Conservation (phyloP, 2,888 invertebrate species). For the Bombylius discolor region DNA sequence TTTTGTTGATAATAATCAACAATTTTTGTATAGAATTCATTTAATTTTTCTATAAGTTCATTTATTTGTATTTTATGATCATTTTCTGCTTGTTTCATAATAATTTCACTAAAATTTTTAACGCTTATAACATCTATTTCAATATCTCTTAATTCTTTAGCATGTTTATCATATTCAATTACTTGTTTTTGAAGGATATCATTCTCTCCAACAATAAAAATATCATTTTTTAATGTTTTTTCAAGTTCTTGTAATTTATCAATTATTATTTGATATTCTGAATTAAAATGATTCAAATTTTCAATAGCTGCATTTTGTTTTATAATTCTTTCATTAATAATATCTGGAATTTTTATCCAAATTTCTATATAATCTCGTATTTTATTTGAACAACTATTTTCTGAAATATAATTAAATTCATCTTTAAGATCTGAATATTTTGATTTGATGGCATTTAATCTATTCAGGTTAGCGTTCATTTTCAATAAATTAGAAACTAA, state of each 20-base stretch:
- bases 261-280: constrained; percentile 29
- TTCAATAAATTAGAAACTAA: constrained; percentile 23
- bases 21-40: constrained; percentile 27
- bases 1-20: constrained; percentile 26
- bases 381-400: constrained; percentile 17
- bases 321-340: constrained; percentile 30
- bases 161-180: constrained; percentile 17
- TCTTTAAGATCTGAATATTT: constrained; percentile 23
- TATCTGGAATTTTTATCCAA: constrained; percentile 30
- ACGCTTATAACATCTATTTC: constrained; percentile 37
- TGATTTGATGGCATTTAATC: constrained; percentile 26
- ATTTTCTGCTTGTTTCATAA: constrained; percentile 27
- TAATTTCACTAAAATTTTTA: constrained; percentile 34
- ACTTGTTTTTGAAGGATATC: constrained; percentile 14
- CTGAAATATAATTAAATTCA: constrained; percentile 21
- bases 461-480: constrained; percentile 29
- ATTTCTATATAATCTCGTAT: constrained; percentile 24
- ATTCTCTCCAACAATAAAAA: constrained; percentile 20
- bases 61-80: constrained; percentile 24
- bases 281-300: constrained; percentile 32
- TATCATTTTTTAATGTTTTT: constrained; percentile 13
- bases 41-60: constrained; percentile 25
- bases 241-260: constrained; percentile 14
- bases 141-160: constrained; percentile 32
- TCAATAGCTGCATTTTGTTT: constrained; percentile 36